Evolutionary conservation across 2,797 vertebrate genomes (phyloP), one percentile per base, ranked within the genome.

Genomic region (Pyrrhura leucotis): DNA sequence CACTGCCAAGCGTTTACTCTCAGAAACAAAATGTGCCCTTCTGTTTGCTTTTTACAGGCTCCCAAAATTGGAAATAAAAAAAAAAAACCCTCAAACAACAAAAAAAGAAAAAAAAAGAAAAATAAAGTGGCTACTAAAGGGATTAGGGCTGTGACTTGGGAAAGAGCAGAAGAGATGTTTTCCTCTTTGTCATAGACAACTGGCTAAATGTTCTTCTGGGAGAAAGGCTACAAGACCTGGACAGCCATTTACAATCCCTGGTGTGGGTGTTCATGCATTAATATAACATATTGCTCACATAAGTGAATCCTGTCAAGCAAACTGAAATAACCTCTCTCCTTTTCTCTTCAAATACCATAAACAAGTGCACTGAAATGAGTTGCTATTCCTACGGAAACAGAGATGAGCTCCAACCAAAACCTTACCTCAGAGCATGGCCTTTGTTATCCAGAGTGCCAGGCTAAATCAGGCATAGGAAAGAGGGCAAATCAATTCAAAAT

Each of bases 381-480:
- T 62, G 31, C 74, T 65, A 90, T 95, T 94, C 91, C 93, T 93
- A 81, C 81, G 95, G 95, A 96, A 97, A 96, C 68, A 78, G 47
- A 77, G 58, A 83, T 16, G 10, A 96, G 72, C 20, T 95, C 53
- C 61, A 83, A 62, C 47, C 1, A 3, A 83, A 95, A 94, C 40
- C 85, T 73, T 63, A 63, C 6, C 31, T 86, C 62, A 39, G 75
- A 68, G 16, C 54, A 39, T 9, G 71, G 47, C 83, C 88, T 95
- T 93, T 93, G 77, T 51, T 91, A 69, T 56, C 28, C 59, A 69
- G 39, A 84, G n/a, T 29, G 35, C 23, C 45, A 82, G 61, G 18
- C 28, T 66, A 90, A 80, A 78, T 76, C 17, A 29, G n/a, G 69
- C 50, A 68, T 2, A 26, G 71, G 58, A 69, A 90, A 82, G 1